These are phyloP conservation scores for Lycopodina hypogea DNA, from an alignment of 37 sponge, comb jelly and placozoan genomes.

Conservation along the genomic window DNA sequence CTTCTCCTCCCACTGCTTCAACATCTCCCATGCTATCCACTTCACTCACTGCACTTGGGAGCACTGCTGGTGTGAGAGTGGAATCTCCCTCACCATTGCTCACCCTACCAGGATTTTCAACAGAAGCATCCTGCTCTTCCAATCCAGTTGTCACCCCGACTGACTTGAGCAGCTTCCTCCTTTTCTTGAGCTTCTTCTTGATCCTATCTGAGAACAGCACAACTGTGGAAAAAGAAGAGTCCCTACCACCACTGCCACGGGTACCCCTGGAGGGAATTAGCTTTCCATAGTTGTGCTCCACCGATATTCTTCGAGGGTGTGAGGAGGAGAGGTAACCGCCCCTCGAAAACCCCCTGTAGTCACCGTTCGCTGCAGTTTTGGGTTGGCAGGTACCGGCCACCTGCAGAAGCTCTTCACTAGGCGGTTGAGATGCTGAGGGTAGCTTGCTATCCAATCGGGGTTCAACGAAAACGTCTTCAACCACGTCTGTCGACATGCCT, in stretches of 20 bases:
- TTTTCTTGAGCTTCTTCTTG: neutral
- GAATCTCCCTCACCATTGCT: neutral
- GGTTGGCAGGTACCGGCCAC: neutral
- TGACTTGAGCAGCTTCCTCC: neutral
- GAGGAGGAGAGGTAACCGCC: neutral
- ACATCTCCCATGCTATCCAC: no score
- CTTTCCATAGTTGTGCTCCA: conserved; percentile 54
- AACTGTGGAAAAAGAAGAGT: conserved; percentile 32
- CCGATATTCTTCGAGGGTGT: conserved; percentile 29
- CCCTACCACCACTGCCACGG: neutral
- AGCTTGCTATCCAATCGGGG: no score
- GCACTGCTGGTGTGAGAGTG: neutral
- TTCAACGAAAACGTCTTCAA: no score
- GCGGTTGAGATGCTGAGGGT: no score
- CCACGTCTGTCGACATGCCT: neutral
- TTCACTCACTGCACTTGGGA: neutral
- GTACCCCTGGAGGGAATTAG: conserved; percentile 34
- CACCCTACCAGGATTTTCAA: neutral
- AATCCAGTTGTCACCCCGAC: neutral
- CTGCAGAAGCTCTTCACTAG: neutral
- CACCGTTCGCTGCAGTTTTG: neutral
- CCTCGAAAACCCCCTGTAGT: neutral
- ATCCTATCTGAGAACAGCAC: conserved; percentile 30
- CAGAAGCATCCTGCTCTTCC: neutral
- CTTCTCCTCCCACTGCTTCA: neutral